Percentiles rank a stretch among this genome's conserved stretches.
phyloP scores from a whole-genome alignment of 2,888 invertebrate genomes.

The Sinopyrophorus schimmeli region DNA sequence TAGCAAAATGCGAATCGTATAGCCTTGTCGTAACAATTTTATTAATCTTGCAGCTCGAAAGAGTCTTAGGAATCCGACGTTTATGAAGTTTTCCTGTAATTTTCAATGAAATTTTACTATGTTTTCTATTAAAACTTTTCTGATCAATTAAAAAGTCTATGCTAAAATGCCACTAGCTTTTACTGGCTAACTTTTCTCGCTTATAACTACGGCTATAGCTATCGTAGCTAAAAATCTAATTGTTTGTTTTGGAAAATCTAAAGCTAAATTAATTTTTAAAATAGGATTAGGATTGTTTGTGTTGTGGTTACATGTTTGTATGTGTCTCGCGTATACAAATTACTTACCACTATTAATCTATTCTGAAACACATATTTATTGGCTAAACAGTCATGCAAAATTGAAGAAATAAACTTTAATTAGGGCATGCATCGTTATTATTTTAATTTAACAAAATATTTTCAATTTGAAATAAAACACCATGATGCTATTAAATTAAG shows the following conservation, averaged over 20 bases:
- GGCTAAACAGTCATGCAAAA: too few relatives aligned
- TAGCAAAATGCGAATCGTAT: slow-evolving; percentile 98
- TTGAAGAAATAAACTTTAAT: too few relatives aligned
- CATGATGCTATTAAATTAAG: too few relatives aligned
- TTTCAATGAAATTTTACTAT: slow-evolving; percentile 30
- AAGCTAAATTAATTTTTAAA: too few relatives aligned
- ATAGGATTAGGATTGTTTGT: too few relatives aligned
- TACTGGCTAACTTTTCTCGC: slow-evolving; percentile 20
- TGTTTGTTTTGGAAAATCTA: too few relatives aligned
- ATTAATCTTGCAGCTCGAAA: slow-evolving; percentile 99
- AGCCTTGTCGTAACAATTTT: slow-evolving; percentile 98
- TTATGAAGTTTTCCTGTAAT: slow-evolving; percentile 93
- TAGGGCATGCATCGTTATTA: slow-evolving; percentile 25
- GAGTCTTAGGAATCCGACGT: slow-evolving; percentile 97
- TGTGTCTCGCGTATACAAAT: slow-evolving; percentile 13
- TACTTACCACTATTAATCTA: slow-evolving; percentile 17
- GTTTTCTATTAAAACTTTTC: slow-evolving; percentile 1
- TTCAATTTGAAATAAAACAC: too few relatives aligned
- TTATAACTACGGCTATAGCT: too few relatives aligned
- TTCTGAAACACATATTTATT: slow-evolving; percentile 6
- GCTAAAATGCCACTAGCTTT: slow-evolving; percentile 20
- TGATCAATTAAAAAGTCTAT: slow-evolving; percentile 3
- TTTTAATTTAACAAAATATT: too few relatives aligned
- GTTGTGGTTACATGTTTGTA: too few relatives aligned
- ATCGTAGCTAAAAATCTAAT: too few relatives aligned